Base-by-base conservation (phyloP, 2,888 invertebrate species). In the Platerodrilus igneus region DNA sequence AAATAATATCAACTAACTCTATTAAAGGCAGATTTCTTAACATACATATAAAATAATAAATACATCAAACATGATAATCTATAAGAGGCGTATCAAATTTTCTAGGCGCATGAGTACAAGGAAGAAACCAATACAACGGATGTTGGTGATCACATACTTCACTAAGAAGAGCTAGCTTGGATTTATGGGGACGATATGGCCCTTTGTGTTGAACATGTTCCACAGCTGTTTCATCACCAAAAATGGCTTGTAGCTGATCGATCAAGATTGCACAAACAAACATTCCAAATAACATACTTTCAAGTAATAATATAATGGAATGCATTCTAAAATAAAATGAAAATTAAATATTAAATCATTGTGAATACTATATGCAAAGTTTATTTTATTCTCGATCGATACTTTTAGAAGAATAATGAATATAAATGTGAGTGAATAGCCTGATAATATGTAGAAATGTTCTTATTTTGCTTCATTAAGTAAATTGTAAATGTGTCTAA, bases 221-320 rank as follows among this genome's bases (percentile, higher is more conserved):
- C 1, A 89, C 79, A 1, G 84, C 83, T 11, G 89, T 91, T 67
- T 90, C 88, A 59, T 91, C 90, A 39, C 80, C 78, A 47, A 88
- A 75, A 55, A 91, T 86, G 5, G 87, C 86, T 63, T 86, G 83
- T 50, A 91, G 71, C 68, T 91, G 87, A 71, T 90, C 90, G 52
- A 86, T 81, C 68, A 91, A 78, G 48, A 93, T 89, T 23, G 87
- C 88, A 39, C 85, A 74, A 9, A 90, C 90, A 67, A 92, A 92
- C 62, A 93, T 76, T 5, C 91, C 91, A 69, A 92, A 93, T 15
- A 93, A 69, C 4, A 84, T 76, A 41, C 86, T 82, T 65, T 90
- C 90, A 66, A 92, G 68, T 41, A 87, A 74, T 48, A 91, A 69
- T 55, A 88, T 79, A 30, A 91, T 82, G 51, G 85, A 83, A 66